Conservation (phyloP, 1,140 invertebrate species). For the Macrobrachium nipponense region DNA sequence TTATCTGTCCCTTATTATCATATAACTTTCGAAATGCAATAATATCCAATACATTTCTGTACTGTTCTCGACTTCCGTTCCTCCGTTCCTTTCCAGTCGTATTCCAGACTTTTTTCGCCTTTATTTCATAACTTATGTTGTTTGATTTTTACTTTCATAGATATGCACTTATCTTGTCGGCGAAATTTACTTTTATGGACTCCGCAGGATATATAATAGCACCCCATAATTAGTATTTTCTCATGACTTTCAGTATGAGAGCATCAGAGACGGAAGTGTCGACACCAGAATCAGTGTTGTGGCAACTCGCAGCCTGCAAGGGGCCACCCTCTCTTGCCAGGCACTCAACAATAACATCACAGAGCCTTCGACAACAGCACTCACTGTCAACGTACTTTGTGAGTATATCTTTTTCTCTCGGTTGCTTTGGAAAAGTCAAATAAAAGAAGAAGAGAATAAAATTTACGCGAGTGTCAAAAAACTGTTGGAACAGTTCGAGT, state of each 20-base stretch:
- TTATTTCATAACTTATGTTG: no score
- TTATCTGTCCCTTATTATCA: no score
- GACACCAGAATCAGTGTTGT: slow-evolving; percentile 52
- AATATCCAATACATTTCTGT: neutral
- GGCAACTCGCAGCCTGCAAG: slow-evolving; percentile 46
- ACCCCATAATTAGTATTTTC: no score
- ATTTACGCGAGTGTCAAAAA: no score
- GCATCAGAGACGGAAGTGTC: slow-evolving; percentile 33
- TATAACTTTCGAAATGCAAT: no score
- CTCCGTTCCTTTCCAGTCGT: no score
- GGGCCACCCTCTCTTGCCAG: slow-evolving; percentile 64
- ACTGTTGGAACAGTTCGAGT: no score
- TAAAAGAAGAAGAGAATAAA: no score
- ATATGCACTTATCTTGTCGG: neutral
- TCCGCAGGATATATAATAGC: no score
- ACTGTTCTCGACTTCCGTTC: neutral
- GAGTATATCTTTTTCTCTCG: slow-evolving; percentile 34
- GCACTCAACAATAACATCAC: slow-evolving; percentile 67
- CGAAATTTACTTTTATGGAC: no score
- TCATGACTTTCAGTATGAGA: slow-evolving; percentile 3
- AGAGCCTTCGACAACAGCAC: slow-evolving; percentile 65
- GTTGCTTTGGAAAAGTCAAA: no score
- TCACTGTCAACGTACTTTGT: slow-evolving; percentile 65
- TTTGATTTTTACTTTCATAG: slow-evolving; percentile 1
- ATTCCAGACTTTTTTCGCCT: neutral